Evolutionary conservation across 2,888 invertebrate species (phyloP).

Genomic region (Philopedon plagiatum): DNA sequence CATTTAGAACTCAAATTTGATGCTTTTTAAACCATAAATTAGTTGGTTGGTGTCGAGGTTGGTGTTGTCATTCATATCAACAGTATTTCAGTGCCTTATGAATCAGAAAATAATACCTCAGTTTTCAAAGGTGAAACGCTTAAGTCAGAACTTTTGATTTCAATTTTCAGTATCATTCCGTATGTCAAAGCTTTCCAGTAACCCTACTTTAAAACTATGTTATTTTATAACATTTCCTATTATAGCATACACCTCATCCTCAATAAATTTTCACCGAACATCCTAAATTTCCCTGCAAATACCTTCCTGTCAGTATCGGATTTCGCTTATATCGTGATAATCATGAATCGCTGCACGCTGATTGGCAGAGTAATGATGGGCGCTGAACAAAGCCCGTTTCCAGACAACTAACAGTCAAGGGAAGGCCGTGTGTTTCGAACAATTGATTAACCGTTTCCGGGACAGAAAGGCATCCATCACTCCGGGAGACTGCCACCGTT

Average conservation of each 20-base stretch:
- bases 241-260: neutral
- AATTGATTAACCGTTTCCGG: conserved; percentile 69
- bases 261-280: conserved; percentile 10
- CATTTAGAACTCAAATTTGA: too few relatives aligned
- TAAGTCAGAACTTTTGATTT: too few relatives aligned
- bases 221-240: neutral
- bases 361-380: conserved; percentile 69
- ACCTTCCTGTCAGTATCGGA: conserved; percentile 50
- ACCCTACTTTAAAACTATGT: too few relatives aligned
- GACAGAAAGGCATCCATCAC: conserved; percentile 67
- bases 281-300: conserved; percentile 33
- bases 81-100: too few relatives aligned
- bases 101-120: too few relatives aligned
- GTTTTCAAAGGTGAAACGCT: too few relatives aligned
- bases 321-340: conserved; percentile 54
- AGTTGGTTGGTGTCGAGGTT: too few relatives aligned
- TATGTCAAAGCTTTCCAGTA: too few relatives aligned
- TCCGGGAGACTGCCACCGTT: conserved; percentile 6
- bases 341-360: conserved; percentile 55
- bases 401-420: conserved; percentile 61
- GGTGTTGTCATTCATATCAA: too few relatives aligned
- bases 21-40: too few relatives aligned
- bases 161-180: too few relatives aligned
- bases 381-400: conserved; percentile 65
- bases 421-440: conserved; percentile 58